Conservation (phyloP, 2,888 invertebrate species). For the Phalangium opilio region DNA sequence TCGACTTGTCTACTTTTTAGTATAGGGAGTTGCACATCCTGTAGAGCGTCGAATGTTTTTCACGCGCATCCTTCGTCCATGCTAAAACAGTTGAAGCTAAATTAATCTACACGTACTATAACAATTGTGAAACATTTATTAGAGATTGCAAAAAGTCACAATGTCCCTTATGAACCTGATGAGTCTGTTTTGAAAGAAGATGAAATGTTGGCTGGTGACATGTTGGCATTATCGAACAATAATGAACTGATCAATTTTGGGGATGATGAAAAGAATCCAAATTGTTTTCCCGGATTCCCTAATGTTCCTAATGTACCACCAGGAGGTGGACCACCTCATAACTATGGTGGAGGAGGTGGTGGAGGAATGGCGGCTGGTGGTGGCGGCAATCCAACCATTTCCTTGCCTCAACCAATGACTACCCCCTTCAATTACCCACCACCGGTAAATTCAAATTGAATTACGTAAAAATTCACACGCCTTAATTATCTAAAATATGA, state of each 20-base stretch:
- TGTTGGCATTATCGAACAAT: conserved; percentile 38
- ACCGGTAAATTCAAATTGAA: conserved; percentile 6
- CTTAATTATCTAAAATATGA: too few relatives aligned
- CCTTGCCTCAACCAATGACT: conserved; percentile 14
- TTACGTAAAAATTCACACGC: too few relatives aligned
- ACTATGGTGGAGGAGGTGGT: conserved; percentile 12
- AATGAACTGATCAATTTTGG: conserved; percentile 32
- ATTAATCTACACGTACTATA: too few relatives aligned
- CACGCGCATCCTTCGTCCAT: too few relatives aligned
- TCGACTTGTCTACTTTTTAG: too few relatives aligned
- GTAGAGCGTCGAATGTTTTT: too few relatives aligned
- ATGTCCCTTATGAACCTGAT: conserved; percentile 89
- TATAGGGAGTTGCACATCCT: too few relatives aligned
- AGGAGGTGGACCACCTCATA: conserved; percentile 7
- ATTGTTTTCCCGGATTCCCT: neutral
- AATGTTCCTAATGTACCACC: neutral
- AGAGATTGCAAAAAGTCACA: conserved; percentile 91
- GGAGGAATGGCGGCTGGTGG: conserved; percentile 1
- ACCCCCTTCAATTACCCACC: conserved; percentile 42
- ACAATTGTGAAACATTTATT: too few relatives aligned
- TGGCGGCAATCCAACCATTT: conserved; percentile 11
- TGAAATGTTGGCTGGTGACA: conserved; percentile 39
- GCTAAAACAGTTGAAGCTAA: too few relatives aligned
- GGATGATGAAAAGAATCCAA: conserved; percentile 17
- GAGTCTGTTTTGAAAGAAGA: conserved; percentile 66